Base-by-base conservation (phyloP, 2,797 vertebrate species). In the Anableps anableps region DNA sequence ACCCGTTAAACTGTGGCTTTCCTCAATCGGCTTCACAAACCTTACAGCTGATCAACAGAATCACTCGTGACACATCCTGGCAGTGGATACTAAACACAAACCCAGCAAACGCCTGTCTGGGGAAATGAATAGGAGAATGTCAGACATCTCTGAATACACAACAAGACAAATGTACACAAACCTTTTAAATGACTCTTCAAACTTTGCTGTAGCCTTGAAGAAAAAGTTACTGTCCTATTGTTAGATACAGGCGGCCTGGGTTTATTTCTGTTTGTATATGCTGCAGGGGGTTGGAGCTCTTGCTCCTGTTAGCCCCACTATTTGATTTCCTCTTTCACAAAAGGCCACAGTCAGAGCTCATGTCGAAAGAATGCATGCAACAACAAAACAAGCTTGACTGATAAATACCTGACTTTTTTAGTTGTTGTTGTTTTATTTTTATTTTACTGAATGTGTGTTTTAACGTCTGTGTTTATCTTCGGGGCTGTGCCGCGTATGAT, bases 241-340 rank as follows among this genome's bases (percentile, higher is more conserved):
- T 94, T 94, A 91, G 93, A 91, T 86, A 91, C 81, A 92, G 87
- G 90, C 85, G 89, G 90, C 88, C 85, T 17, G 82, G 91, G 92
- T 93, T 94, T 94, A 94, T 94, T 94, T 94, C 87, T 92, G 90
- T 91, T 88, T 93, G 89, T 93, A 87, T 88, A 90, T 93, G 93
- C 92, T 94, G 88, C 86, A 93, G 93, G 91, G 92, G 93, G 85
- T 91, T 93, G 93, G 86, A 91, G 92, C 89, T 89, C 88, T 70
- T 80, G 91, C 91, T 94, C 91, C 90, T 92, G 88, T 93, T 93
- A 89, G 89, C 90, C 91, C 91, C 92, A 89, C 93, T 92, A 92
- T 94, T 94, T 94, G 94, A 95, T 93, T 95, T 94, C 91, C 92
- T 91, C 91, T 93, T 94, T 93, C 93, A 90, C 92, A 94, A 95